These are phyloP conservation scores for Drosophila multiciliata DNA, from an alignment of 2,888 invertebrate species.

Conservation along the genomic window DNA sequence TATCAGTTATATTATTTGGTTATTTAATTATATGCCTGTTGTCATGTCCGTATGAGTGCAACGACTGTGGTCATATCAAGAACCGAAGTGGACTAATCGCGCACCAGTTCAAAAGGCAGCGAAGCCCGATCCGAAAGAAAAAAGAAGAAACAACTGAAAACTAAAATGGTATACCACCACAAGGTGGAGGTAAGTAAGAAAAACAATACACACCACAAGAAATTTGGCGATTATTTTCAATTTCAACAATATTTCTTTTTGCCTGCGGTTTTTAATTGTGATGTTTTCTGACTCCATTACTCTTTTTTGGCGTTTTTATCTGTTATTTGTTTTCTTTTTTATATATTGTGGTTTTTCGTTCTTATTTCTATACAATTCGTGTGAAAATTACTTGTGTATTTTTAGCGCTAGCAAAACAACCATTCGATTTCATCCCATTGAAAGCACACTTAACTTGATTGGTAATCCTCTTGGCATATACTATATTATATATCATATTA, in stretches of 20 bases:
- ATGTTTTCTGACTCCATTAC: conserved; percentile 17
- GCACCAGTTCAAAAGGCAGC: conserved; percentile 11
- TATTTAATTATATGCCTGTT: conserved; percentile 22
- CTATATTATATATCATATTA: too few relatives aligned
- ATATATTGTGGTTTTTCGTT: not conserved
- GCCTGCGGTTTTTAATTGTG: conserved; percentile 17
- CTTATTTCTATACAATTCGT: conserved; percentile 13
- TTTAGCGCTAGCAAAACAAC: conserved; percentile 16
- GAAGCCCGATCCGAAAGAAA: conserved; percentile 16
- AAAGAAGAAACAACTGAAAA: conserved; percentile 2
- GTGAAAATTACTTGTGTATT: conserved; percentile 34
- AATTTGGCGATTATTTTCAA: conserved; percentile 44
- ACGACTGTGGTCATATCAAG: conserved; percentile 38
- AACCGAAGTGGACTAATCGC: conserved; percentile 39
- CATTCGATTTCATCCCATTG: not conserved
- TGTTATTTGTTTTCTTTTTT: conserved; percentile 1
- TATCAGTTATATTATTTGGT: conserved; percentile 17
- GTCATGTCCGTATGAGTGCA: conserved; percentile 22
- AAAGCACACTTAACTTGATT: conserved; percentile 26
- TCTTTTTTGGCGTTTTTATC: not conserved
- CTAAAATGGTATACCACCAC: conserved; percentile 49
- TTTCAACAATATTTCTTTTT: conserved; percentile 38
- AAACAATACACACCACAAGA: conserved; percentile 28
- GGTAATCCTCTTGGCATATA: not conserved
- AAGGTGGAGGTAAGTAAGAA: conserved; percentile 51